Evolutionary conservation across 2,113 vertebrate genomes (phyloP), one percentile per base, ranked within the genome.

Genomic region (Rhineura floridana): DNA sequence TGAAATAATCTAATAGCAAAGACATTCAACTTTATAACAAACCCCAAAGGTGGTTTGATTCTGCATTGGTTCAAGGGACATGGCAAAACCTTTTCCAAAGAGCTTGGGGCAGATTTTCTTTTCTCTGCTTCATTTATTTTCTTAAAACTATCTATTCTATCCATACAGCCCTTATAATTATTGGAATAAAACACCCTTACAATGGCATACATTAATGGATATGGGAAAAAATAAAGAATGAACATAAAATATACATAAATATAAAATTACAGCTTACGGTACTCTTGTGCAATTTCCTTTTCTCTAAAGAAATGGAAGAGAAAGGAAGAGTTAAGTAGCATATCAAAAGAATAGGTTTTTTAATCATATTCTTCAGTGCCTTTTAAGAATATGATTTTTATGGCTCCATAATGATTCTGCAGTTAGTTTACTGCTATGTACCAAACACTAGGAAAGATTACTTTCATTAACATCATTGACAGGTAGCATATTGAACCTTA

Each of bases 341-440:
- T 72, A 87, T 91, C 88, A 94, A 92, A 95, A 90, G 0, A 19
- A 3, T 0, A 84, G 70, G 89, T 44, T 65, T 73, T 93, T 85
- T 88, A 72, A 87, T 91, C 93, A 69, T 93, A 93, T 94, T 91
- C 88, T 91, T 94, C 91, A 92, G 88, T 83, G 87, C 89, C 91
- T 90, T 88, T 92, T 81, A 87, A 92, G 52, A n/a, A 63, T 63
- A 65, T 90, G 81, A 80, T 84, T 55, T 90, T 73, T 59, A 86
- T 0, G 0, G 82, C 91, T 91, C 44, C 77, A 84, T 86, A 94
- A 84, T 93, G 92, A 92, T 90, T 95, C 90, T n/a, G 3, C 33
- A 88, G 63, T 63, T 86, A 33, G 48, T 73, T 90, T 85, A 76
- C 85, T 88, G 84, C 84, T 59, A 1, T 83, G 69, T 76, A 90